Base-by-base conservation (phyloP, 2,797 vertebrate species). In the Pogonophryne albipinna region DNA sequence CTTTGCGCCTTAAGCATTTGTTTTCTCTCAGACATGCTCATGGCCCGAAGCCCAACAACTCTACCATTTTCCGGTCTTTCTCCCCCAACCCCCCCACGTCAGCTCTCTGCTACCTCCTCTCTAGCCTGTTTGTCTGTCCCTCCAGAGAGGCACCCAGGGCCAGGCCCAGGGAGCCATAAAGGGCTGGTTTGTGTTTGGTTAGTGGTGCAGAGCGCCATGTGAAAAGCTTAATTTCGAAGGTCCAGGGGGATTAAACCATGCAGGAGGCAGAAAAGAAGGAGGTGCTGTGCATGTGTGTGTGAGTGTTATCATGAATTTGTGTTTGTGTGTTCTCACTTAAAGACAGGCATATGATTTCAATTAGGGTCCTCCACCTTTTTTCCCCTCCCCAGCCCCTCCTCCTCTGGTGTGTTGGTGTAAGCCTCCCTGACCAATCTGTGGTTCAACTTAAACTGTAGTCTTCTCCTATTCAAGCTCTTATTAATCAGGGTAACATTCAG, bases 281-380 rank as follows among this genome's bases (percentile, higher is more conserved):
- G 75, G 27, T 27, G 27, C 27, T 79, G 44, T 86, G 64, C 49
- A 59, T 58, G 66, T 65, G 58, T 68, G 61, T 75, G 56, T 66
- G 19, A 58, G 34, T 66, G 45, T 72, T 59, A 17, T 61, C 46
- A 42, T 84, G 73, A 65, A 73, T 79, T 50, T 79, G 79, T 78
- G 19, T 58, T 34, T 75, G 63, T 74, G 79, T 71, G 72, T 85
- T 66, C 61, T 80, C 53, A 49, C 68, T 86, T 88, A 80, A 81
- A 86, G 67, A 78, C 55, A 59, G 55, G 42, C 93, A 93, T 93
- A 91, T 93, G 94, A 92, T 85, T 94, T 88, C 80, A 91, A 91
- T 95, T 92, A 90, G 60, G 42, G 55, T 65, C 85, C 78, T 79
- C 82, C 78, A 86, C 88, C 84, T 83, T 87, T 74, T 59, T 38